phyloP scores from a whole-genome alignment of 1,140 invertebrate genomes.

The Notospermus geniculatus region DNA sequence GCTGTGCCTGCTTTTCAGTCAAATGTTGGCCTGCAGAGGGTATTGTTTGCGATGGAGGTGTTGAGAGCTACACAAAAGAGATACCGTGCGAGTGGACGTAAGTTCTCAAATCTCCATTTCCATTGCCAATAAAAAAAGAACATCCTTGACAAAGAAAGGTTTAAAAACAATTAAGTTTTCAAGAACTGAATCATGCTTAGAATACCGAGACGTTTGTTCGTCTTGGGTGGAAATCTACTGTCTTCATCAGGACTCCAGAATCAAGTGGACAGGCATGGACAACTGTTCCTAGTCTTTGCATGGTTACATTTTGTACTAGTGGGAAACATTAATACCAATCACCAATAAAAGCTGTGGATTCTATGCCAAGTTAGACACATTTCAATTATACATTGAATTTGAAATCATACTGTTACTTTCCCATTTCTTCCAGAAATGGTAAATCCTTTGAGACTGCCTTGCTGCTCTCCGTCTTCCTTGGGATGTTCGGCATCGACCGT shows the following conservation, averaged over 20 bases:
- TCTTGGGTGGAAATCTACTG: too few species aligned
- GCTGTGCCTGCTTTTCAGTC: constrained; percentile 63
- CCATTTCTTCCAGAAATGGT: constrained; percentile 73
- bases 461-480: constrained; percentile 87
- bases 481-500: constrained; percentile 95
- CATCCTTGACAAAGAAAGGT: constrained; percentile 6
- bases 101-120: neutral
- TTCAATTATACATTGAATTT: too few species aligned
- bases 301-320: too few species aligned
- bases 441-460: constrained; percentile 90
- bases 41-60: constrained; percentile 74
- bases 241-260: too few species aligned
- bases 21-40: constrained; percentile 77
- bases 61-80: constrained; percentile 77
- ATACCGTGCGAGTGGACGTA: constrained; percentile 71
- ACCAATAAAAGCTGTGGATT: too few species aligned
- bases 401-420: constrained; percentile 5
- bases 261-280: too few species aligned
- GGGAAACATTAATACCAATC: too few species aligned
- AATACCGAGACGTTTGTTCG: too few species aligned
- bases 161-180: too few species aligned
- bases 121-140: neutral
- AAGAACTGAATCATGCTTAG: too few species aligned
- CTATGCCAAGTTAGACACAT: too few species aligned
- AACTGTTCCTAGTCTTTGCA: too few species aligned